These are phyloP conservation scores for Pristionchus mayeri DNA, from an alignment of 2,888 invertebrate genomes.

Conservation along the genomic window DNA sequence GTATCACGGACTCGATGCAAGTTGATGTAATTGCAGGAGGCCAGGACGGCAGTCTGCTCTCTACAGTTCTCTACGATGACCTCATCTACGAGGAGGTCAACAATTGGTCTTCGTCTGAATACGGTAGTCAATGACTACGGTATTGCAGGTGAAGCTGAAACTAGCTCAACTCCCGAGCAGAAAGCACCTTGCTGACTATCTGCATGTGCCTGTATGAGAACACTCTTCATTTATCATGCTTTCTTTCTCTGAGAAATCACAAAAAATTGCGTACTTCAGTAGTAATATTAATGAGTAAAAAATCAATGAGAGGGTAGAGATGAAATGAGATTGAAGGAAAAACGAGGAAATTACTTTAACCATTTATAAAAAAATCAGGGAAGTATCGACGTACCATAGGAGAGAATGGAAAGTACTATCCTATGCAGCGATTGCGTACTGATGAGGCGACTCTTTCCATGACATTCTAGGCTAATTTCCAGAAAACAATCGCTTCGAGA, in stretches of 20 bases:
- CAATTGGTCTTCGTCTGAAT: constrained; percentile 52
- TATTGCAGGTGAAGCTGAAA: constrained; percentile 42
- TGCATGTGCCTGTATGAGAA: constrained; percentile 62
- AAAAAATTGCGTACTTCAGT: not conserved
- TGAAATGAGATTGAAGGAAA: too few species aligned
- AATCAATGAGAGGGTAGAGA: too few species aligned
- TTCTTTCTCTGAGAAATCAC: too few species aligned
- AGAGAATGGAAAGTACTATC: too few species aligned
- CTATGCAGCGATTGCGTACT: not conserved
- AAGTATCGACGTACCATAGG: too few species aligned
- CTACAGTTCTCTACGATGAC: constrained; percentile 66
- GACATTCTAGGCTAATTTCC: too few species aligned
- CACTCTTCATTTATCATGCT: not conserved
- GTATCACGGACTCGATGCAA: too few species aligned
- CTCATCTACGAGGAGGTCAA: constrained; percentile 48
- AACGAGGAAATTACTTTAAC: too few species aligned
- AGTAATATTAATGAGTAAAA: too few species aligned
- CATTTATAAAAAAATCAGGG: too few species aligned
- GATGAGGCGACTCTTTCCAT: too few species aligned
- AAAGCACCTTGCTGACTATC: constrained; percentile 68
- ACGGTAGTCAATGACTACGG: not conserved
- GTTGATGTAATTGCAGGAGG: constrained; percentile 56
- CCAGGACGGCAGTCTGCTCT: constrained; percentile 71
- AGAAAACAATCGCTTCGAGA: too few species aligned
- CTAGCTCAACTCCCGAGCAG: constrained; percentile 66